Base-by-base conservation (phyloP, 53 echinoderm and acorn worm species). In the Actinopyga echinites region DNA sequence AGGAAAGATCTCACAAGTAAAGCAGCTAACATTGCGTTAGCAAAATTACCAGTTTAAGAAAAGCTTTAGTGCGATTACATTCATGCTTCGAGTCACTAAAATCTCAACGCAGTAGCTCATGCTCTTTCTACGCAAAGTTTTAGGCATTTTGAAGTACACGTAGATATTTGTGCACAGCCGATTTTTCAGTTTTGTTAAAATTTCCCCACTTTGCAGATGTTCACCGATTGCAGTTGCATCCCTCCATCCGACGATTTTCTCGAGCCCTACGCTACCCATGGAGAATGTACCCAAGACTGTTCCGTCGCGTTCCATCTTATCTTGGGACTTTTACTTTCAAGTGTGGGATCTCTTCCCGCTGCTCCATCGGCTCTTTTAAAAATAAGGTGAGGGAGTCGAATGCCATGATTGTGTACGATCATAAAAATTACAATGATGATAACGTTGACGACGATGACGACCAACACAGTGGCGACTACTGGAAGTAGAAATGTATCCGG, bases 151-250 rank as follows among this genome's bases (percentile, higher is more conserved):
- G 49, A 49, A 49, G 1, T 49, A 44, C 40, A 40, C 6, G 5
- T 40, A 2, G 5, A 49, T 17, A 49, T 17, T 49, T 15, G 10
- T 40, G 10, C 10, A 8, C 40, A 40, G 7, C 6, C 40, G 10
- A 40, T 40, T 0, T 40, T 40, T 40, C 68, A 30, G 19, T 4
- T 35, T 40, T 40, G 2, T 7, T 40, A 3, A 4, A 40, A 15
- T 15, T 49, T 49, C 17, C 49, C 26, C 17, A 37, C 21, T 37
- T 56, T 45, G 38, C 65, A 87, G 88, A 54, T 83, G 34, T 87
- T 75, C 30, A 87, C 83, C 11, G 88, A 75, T 8, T 87, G 88
- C 19, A 62, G 57, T 1, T 87, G 88, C 28, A 83, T 61, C n/a
- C 52, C 83, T 13, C 64, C 33, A 29, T 52, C 34, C 0, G 67